Evolutionary conservation across 2,888 invertebrate species (phyloP), one percentile per base, ranked within the genome.

Genomic region (Mimachlamys varia): DNA sequence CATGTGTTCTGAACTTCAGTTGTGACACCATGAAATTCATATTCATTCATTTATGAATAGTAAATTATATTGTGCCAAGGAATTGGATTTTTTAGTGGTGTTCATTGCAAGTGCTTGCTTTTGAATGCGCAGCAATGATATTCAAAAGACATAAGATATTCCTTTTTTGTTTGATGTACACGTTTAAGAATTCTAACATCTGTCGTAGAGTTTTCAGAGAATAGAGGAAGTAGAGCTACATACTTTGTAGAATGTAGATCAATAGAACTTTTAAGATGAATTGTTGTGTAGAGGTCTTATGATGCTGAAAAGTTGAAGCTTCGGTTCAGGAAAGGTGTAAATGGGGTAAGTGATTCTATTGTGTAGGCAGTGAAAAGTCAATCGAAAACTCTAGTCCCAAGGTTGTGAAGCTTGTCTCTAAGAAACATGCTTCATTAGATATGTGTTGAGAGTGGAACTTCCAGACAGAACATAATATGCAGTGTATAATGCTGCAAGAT

Each of bases 41-140:
- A 22, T 76, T 76, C n/a, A 27, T 76, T 15, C 33, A 76, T 3
- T 76, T 10, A 27, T 27, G 27, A 15, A 33, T 76, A 5, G 33
- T 76, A 33, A 76, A 76, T 76, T 62, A 27, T 33, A 76, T 12
- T 76, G 76, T 76, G 76, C 76, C 76, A 76, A 76, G 76, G 76
- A 76, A 76, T 27, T 76, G 2, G 76, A 33, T 76, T 76, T 76
- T 76, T 12, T 33, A 62, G 62, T n/a, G 22, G 5, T 76, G 76
- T 76, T 76, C 76, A 27, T 33, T 7, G 76, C 33, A 76, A 76
- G 33, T 76, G 27, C 33, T 58, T 58, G 58, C 58, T 58, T 58
- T 53, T 53, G 17, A 53, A 19, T 53, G 13, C 53, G 1, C 19
- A 15, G 12, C 53, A 5, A 1, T 53, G 13, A 17, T 53, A 2